Evolutionary conservation across 1,140 invertebrate genomes (phyloP), one percentile per base, ranked within the genome.

Genomic region (Trypoxylus dichotomus): DNA sequence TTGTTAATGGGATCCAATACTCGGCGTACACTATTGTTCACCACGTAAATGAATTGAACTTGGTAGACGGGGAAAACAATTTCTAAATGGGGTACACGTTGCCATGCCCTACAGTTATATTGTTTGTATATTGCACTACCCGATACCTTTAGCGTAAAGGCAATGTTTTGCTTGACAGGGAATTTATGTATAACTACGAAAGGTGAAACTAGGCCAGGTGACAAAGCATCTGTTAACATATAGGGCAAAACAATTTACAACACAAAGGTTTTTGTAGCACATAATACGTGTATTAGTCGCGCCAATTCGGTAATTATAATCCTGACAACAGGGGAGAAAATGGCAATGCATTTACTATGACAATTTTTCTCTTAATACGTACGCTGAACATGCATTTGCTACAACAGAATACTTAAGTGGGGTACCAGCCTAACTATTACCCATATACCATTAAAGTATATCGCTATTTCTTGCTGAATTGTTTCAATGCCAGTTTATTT

Each of bases 1-100:
- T 88, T 85, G 3, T 86, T 84, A 8, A 94, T 80, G 7, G 91
- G 91, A 84, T 94, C 93, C 81, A 89, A 92, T 2, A 91, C 90
- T 15, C 91, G 91, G 42, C 88, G 82, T n/a, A n/a, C 15, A 90
- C 88, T 25, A 88, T 89, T 25, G 88, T 89, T 75, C 86, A 86
- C 47, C 47, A 15, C 19, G 15, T 19, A 54, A 54, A 54, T n/a
- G 47, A 54, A 54, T 54, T 54, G 47, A 54, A 54, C 19, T 15
- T 54, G 47, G 47, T n/a, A 54, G 47, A 54, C 47, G n/a, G 47
- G 19, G n/a, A 54, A 54, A 54, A 54, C 47, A 54, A 54, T 54
- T 54, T 54, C 47, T 15, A 54, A 54, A 54, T 54, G 47, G n/a
- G 11, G 47, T 15, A 7, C 32, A 54, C 47, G 19, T n/a, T 54